Percentiles rank a stretch among this genome's conserved stretches.
These are phyloP conservation scores for Platycheirus rosarum DNA, from an alignment of 2,888 invertebrate genomes.

Conservation along the genomic window DNA sequence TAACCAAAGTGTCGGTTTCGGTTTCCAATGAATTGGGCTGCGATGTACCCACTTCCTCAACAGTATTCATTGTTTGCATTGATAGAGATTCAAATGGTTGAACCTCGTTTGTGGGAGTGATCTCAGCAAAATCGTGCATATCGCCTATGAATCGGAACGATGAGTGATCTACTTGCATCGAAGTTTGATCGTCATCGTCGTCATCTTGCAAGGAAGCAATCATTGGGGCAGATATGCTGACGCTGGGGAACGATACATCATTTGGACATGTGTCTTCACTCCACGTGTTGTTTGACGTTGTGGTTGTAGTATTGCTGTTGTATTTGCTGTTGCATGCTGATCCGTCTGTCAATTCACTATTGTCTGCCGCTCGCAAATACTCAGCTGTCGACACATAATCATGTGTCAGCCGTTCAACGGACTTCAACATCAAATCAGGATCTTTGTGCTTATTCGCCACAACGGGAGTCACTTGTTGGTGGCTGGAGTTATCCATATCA, in stretches of 20 bases:
- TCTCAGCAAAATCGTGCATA: constrained; percentile 78
- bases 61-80: constrained; percentile 60
- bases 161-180: constrained; percentile 58
- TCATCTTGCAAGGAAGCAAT: constrained; percentile 88
- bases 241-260: constrained; percentile 91
- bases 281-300: constrained; percentile 87
- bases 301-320: constrained; percentile 77
- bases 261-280: constrained; percentile 91
- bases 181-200: constrained; percentile 77
- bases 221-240: constrained; percentile 89
- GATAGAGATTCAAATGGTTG: constrained; percentile 70
- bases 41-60: constrained; percentile 64
- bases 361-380: constrained; percentile 83
- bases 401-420: constrained; percentile 86
- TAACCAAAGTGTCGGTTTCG: constrained; percentile 78
- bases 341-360: constrained; percentile 67
- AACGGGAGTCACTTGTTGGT: constrained; percentile 32
- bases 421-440: constrained; percentile 88
- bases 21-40: constrained; percentile 79
- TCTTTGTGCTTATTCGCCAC: constrained; percentile 83
- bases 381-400: constrained; percentile 87
- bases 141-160: constrained; percentile 64
- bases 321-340: constrained; percentile 40
- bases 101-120: constrained; percentile 80
- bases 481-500: constrained; percentile 83